Conservation (phyloP, 2,888 invertebrate species). For the Eupelmus urozonus region DNA sequence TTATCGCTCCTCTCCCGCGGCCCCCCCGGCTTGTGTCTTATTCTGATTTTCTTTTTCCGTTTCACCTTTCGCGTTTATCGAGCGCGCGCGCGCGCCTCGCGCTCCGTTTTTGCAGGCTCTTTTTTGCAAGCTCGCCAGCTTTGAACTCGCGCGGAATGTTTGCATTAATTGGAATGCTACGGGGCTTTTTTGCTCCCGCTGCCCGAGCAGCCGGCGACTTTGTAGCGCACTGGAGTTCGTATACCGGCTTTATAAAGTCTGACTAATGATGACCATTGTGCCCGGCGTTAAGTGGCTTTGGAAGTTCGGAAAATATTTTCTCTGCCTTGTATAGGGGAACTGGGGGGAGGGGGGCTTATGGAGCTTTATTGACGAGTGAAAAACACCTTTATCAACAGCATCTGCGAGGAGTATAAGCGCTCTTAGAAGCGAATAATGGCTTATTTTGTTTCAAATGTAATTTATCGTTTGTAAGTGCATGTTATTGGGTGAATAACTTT, state of each 20-base stretch:
- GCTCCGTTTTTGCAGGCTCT: neutral
- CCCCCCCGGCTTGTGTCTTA: neutral
- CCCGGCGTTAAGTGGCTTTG: conserved; percentile 37
- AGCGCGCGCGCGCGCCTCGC: neutral
- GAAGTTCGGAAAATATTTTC: conserved; percentile 32
- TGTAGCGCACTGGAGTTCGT: neutral
- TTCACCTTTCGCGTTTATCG: conserved; percentile 30
- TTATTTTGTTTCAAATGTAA: too few relatives aligned
- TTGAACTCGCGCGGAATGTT: conserved; percentile 28
- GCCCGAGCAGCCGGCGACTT: neutral
- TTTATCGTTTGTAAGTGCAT: too few relatives aligned
- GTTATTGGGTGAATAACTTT: too few relatives aligned
- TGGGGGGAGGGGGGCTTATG: neutral
- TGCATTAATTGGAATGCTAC: conserved; percentile 47
- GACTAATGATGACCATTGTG: conserved; percentile 48
- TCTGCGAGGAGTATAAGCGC: too few relatives aligned
- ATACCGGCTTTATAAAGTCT: conserved; percentile 46
- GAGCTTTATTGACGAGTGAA: conserved; percentile 30
- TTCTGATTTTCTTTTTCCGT: conserved; percentile 19
- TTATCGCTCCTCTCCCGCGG: neutral
- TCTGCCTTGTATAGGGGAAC: too few relatives aligned
- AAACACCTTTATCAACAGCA: conserved; percentile 7
- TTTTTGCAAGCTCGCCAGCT: neutral
- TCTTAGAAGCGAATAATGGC: too few relatives aligned
- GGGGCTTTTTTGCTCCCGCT: neutral